Evolutionary conservation across 2,888 invertebrate genomes (phyloP), one percentile per base, ranked within the genome.

Genomic region (Barypeithes pellucidus): DNA sequence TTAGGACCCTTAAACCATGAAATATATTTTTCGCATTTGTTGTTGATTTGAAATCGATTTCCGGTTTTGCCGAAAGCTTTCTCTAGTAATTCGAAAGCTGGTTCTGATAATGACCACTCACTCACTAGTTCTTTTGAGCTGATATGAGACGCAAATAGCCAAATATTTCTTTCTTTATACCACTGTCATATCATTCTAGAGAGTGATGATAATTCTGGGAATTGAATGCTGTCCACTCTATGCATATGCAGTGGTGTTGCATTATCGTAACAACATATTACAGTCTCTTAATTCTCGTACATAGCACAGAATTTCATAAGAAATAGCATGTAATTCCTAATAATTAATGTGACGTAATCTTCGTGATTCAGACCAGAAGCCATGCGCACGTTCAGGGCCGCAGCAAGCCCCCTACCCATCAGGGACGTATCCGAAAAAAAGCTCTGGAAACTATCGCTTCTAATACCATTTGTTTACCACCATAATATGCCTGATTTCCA

Each of bases 201-300:
- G 45, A 81, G 22, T 22, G 45, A 20, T 36, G 77, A 74, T 11
- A 80, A 72, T 8, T 78, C 60, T 0, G 65, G 66, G 61, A 73
- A 79, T 60, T 77, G 67, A 2, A 79, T 60, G 47, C 76, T 69
- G 4, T 77, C 76, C 77, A 77, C 78, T 67, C 72, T 50, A 67
- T 79, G 79, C 12, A 79, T 76, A 60, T 76, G 78, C 78, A 11
- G 78, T 79, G 4, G 78, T 77, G 50, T 79, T 80, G 63, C 78
- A 80, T 14, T 71, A 22, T 14, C 79, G 41, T 3, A 77, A 47
- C 43, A 80, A 61, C 54, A 80, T 79, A 18, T 75, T 65, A 43
- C 76, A 77, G 43, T 76, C 43, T 52, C 8, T 22, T 11, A 63
- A 2, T 7, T 36, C 36, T 9, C 36, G 36, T 11, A 9, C 36